These are phyloP conservation scores for Pundamilia nyererei DNA, from an alignment of 2,113 vertebrate species.

Conservation along the genomic window DNA sequence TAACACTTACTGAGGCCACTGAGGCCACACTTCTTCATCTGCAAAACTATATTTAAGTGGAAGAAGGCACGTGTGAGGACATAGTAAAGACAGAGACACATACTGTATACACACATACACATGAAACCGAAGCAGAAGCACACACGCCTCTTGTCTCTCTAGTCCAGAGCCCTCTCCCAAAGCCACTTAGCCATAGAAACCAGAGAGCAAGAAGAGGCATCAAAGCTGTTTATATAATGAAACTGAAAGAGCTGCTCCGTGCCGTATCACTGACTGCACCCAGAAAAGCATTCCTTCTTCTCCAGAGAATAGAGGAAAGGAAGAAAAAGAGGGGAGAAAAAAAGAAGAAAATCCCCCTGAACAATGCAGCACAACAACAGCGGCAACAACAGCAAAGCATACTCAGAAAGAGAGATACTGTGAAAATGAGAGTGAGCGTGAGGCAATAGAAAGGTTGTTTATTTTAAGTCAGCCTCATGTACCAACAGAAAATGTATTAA, in stretches of 20 bases:
- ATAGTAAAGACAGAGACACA: neutral
- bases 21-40: neutral
- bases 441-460: conserved; percentile 65
- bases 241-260: conserved; percentile 54
- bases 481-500: conserved; percentile 62
- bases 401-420: conserved; percentile 28
- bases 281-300: conserved; percentile 60
- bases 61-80: neutral
- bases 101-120: neutral
- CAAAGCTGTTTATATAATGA: conserved; percentile 73
- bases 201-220: conserved; percentile 59
- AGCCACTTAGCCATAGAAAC: conserved; percentile 66
- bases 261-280: conserved; percentile 62
- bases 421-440: conserved; percentile 44
- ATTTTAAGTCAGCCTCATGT: conserved; percentile 67
- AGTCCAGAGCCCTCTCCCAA: conserved; percentile 59
- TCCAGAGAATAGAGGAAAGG: conserved; percentile 49
- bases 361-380: conserved; percentile 64
- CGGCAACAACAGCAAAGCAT: conserved; percentile 32
- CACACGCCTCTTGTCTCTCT: conserved; percentile 46
- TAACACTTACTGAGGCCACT: neutral
- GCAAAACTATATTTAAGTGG: neutral
- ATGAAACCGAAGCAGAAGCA: neutral
- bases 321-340: conserved; percentile 16
- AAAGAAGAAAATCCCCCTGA: conserved; percentile 53